Percentiles rank a stretch among this genome's conserved stretches.
phyloP scores from a whole-genome alignment of 1,140 invertebrate species.

The Leguminivora glycinivorella region DNA sequence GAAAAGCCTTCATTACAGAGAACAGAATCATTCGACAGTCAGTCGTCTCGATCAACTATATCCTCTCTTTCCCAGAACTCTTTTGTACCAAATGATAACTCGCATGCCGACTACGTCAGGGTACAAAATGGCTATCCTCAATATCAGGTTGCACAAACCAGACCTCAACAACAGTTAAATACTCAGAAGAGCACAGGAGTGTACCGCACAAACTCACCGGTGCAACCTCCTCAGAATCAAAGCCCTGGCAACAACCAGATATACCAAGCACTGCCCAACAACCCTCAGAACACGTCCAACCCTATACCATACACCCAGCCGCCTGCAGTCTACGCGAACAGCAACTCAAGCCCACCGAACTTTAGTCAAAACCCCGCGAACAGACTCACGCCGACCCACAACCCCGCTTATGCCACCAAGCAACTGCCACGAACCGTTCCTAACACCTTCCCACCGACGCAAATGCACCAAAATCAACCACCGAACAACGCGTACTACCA shows the following conservation, averaged over 20 bases:
- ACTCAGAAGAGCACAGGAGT: constrained; percentile 57
- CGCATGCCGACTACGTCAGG: constrained; percentile 77
- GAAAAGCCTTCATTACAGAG: constrained; percentile 70
- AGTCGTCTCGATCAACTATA: constrained; percentile 75
- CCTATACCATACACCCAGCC: constrained; percentile 67
- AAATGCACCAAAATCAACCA: constrained; percentile 57
- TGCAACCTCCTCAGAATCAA: constrained; percentile 48
- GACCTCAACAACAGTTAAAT: constrained; percentile 61
- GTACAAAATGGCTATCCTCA: constrained; percentile 70
- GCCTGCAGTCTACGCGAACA: constrained; percentile 54
- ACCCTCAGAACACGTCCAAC: constrained; percentile 51
- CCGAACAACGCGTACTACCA: constrained; percentile 65
- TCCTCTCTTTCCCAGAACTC: constrained; percentile 71
- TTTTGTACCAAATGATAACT: constrained; percentile 53
- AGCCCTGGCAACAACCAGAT: constrained; percentile 56
- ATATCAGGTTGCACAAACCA: constrained; percentile 64
- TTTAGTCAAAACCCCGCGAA: constrained; percentile 68
- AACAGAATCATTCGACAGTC: constrained; percentile 79
- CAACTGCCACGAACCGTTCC: constrained; percentile 57
- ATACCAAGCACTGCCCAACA: constrained; percentile 60
- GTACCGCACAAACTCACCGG: constrained; percentile 51
- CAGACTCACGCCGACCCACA: constrained; percentile 64
- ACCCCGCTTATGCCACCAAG: constrained; percentile 56
- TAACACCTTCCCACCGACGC: constrained; percentile 62
- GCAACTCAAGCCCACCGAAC: constrained; percentile 63